These are phyloP conservation scores for Florisuga fusca DNA, from an alignment of 2,797 vertebrate genomes.

Conservation along the genomic window DNA sequence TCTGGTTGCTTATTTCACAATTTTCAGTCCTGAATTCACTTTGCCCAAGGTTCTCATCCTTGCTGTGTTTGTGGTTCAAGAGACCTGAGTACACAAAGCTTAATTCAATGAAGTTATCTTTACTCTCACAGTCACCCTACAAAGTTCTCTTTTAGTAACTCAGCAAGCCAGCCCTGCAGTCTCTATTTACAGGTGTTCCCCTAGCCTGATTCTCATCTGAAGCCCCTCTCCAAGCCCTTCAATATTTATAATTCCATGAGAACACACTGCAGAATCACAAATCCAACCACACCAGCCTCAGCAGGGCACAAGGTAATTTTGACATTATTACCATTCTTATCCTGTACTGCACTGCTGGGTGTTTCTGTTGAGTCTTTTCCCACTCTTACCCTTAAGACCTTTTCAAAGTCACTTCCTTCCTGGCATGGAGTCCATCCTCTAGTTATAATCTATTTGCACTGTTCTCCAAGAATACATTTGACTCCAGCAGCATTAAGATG, in stretches of 20 bases:
- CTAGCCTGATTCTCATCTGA: background rate
- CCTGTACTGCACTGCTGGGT: background rate
- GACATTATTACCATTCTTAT: background rate
- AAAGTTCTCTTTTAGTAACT: background rate
- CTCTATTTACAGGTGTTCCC: background rate
- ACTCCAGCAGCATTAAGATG: background rate
- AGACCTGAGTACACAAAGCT: background rate
- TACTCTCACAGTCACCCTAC: too few species aligned
- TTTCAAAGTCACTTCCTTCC: background rate
- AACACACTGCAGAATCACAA: background rate
- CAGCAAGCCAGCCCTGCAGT: too few species aligned
- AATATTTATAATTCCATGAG: background rate
- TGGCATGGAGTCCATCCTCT: background rate
- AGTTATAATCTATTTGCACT: background rate
- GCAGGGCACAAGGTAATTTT: background rate
- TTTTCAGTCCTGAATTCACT: background rate
- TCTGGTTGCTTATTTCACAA: background rate
- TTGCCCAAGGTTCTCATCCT: background rate
- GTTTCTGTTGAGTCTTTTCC: background rate
- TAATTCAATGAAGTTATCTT: background rate
- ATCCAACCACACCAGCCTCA: background rate
- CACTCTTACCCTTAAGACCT: background rate
- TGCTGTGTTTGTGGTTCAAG: background rate
- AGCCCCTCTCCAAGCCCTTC: background rate
- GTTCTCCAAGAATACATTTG: background rate